phyloP scores from a whole-genome alignment of 2,888 invertebrate species.

The Dryadula phaetusa region DNA sequence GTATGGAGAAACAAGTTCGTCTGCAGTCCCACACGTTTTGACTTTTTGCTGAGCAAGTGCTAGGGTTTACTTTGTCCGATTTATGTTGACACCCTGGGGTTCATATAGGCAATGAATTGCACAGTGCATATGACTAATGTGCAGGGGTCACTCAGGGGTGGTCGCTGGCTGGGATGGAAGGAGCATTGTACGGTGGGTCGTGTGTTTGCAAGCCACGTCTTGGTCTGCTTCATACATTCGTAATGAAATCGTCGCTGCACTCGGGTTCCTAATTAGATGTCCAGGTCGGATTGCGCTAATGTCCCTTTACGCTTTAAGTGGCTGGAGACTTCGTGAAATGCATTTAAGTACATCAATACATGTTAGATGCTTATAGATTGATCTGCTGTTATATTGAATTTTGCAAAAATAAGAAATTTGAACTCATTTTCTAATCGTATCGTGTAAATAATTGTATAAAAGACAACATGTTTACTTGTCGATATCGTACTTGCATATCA shows the following conservation, averaged over 20 bases:
- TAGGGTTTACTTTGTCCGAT: conserved; percentile 62
- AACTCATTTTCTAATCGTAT: neutral
- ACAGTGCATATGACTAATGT: conserved; percentile 47
- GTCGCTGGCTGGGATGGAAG: conserved; percentile 60
- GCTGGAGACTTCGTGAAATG: conserved; percentile 41
- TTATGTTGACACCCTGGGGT: conserved; percentile 58
- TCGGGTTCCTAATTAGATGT: conserved; percentile 66
- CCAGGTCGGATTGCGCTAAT: conserved; percentile 39
- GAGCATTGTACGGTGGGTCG: conserved; percentile 75
- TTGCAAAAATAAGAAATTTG: neutral
- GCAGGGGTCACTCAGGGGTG: conserved; percentile 59
- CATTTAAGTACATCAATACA: conserved; percentile 19
- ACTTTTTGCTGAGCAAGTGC: conserved; percentile 80
- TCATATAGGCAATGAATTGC: conserved; percentile 49
- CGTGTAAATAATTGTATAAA: too few relatives aligned
- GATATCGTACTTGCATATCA: neutral
- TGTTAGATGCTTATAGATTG: conserved; percentile 15
- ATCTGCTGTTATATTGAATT: neutral
- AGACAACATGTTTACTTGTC: too few relatives aligned
- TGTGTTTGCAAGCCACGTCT: conserved; percentile 74
- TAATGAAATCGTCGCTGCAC: conserved; percentile 72
- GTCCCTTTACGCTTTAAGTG: conserved; percentile 43
- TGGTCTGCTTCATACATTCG: conserved; percentile 71
- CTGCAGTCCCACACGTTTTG: conserved; percentile 82
- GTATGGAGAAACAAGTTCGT: conserved; percentile 82